A percentile compares a stretch with the other conserved stretches of the same genome.
These are phyloP conservation scores for Blastomussa wellsi DNA, from an alignment of 92 coral and sea anemone genomes.

Conservation along the genomic window DNA sequence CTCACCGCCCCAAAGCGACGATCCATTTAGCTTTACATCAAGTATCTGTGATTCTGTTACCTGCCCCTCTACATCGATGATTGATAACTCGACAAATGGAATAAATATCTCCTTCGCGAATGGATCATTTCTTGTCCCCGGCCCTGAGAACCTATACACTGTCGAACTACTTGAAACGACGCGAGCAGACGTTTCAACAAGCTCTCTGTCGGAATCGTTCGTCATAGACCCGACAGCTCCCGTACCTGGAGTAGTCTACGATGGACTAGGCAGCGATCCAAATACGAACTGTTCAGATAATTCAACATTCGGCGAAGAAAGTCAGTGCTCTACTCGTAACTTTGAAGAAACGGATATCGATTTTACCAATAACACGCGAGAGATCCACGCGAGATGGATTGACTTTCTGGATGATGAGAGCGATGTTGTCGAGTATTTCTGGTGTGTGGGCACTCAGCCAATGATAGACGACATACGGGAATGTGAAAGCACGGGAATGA, in stretches of 20 bases:
- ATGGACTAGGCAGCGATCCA: conserved; percentile 90
- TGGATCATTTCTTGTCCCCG: conserved; percentile 77
- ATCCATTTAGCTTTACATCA: conserved; percentile 70
- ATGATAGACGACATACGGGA: conserved; percentile 74
- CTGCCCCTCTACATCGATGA: conserved; percentile 44
- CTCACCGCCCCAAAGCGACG: conserved; percentile 50
- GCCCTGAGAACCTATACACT: conserved; percentile 72
- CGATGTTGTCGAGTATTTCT: conserved; percentile 82
- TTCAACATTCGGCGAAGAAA: conserved; percentile 88
- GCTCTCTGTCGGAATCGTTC: conserved; percentile 75
- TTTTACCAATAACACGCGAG: conserved; percentile 85
- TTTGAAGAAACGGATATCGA: conserved; percentile 91
- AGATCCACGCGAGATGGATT: conserved; percentile 88
- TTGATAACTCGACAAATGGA: conserved; percentile 62
- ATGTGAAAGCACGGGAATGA: conserved; percentile 81
- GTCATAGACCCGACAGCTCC: conserved; percentile 91
- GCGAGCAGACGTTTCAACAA: conserved; percentile 69
- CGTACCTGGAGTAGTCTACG: conserved; percentile 83
- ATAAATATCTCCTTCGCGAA: conserved; percentile 47
- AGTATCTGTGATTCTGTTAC: conserved; percentile 50
- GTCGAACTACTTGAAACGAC: conserved; percentile 74
- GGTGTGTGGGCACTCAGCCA: conserved; percentile 73
- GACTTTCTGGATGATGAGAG: conserved; percentile 95
- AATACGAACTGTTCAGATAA: conserved; percentile 84
- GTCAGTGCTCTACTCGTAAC: conserved; percentile 90